Percentiles rank a stretch among this genome's conserved stretches.
phyloP scores from a whole-genome alignment of 2,888 invertebrate species.

The Diarsia brunnea region DNA sequence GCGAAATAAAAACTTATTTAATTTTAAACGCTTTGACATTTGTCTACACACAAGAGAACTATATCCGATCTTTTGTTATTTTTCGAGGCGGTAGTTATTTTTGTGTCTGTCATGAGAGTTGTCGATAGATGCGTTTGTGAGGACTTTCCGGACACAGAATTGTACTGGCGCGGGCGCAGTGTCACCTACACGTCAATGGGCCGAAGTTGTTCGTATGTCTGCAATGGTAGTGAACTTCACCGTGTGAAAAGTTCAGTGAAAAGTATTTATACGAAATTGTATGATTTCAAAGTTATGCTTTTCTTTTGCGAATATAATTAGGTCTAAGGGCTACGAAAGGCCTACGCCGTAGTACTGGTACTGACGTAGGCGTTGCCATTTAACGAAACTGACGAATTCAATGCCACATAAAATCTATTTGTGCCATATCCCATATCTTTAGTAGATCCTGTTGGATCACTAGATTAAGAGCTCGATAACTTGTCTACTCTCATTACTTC shows the following conservation, averaged over 20 bases:
- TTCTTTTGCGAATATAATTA: neutral
- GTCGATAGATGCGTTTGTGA: constrained; percentile 81
- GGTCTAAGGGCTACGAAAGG: neutral
- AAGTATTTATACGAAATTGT: neutral
- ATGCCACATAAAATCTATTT: neutral
- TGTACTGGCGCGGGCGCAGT: constrained; percentile 43
- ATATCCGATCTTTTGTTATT: constrained; percentile 82
- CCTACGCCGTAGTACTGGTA: neutral
- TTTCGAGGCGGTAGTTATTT: constrained; percentile 78
- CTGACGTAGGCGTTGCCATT: too few species aligned
- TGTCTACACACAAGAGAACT: constrained; percentile 78
- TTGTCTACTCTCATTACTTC: constrained; percentile 12
- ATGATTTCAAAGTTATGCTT: neutral
- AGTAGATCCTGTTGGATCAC: neutral
- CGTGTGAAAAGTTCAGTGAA: too few species aligned
- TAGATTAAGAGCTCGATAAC: neutral
- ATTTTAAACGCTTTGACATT: constrained; percentile 78
- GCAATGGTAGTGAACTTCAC: neutral
- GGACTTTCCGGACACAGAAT: constrained; percentile 73
- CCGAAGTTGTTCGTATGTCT: neutral
- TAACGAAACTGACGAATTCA: neutral
- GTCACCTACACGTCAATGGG: constrained; percentile 42
- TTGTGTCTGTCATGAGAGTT: constrained; percentile 75
- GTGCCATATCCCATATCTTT: neutral
- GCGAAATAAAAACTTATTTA: constrained; percentile 69